Percentiles rank a stretch among this genome's conserved stretches.
Conservation (phyloP, 2,888 invertebrate species). For the Microchrysa polita region DNA sequence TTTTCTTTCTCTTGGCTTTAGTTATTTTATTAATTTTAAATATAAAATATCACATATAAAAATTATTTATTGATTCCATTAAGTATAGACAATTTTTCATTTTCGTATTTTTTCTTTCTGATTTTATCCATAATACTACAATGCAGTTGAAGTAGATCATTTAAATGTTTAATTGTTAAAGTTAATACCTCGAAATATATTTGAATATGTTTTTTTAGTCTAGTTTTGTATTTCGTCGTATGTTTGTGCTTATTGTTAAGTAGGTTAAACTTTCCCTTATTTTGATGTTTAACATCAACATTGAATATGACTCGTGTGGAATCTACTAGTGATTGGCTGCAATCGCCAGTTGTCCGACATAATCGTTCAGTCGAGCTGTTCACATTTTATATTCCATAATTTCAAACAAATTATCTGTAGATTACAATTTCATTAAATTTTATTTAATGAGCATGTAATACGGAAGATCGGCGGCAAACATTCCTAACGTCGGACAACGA, state of each 20-base stretch:
- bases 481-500: no score
- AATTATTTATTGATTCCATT: slow-evolving; percentile 30
- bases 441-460: no score
- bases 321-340: background rate
- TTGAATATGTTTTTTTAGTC: background rate
- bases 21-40: background rate
- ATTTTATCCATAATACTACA: slow-evolving; percentile 7
- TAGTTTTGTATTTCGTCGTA: background rate
- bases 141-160: background rate
- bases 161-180: background rate
- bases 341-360: background rate
- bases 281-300: slow-evolving; percentile 34
- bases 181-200: background rate
- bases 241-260: background rate
- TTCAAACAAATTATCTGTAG: no score
- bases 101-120: slow-evolving; percentile 6
- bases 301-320: slow-evolving; percentile 15
- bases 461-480: no score
- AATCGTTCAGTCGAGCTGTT: no score
- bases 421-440: no score
- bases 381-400: no score
- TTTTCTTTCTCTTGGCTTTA: background rate
- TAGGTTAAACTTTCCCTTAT: background rate
- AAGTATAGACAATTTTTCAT: background rate
- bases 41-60: slow-evolving; percentile 47